Evolutionary conservation across 2,113 vertebrate genomes (phyloP).

Genomic region (Polypterus senegalus): DNA sequence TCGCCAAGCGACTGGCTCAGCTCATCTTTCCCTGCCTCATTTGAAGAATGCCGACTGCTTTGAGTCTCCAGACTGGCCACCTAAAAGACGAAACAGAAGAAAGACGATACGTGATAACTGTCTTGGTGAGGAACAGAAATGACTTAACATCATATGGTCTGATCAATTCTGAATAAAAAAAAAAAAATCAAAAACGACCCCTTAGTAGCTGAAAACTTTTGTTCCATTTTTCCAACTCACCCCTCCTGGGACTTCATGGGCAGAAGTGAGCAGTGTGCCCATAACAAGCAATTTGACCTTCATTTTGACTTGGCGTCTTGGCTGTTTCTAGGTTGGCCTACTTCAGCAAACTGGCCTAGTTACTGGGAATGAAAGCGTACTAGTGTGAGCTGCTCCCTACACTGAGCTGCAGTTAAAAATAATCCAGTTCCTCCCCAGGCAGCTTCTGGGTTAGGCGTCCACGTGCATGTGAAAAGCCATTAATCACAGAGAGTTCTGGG

Average conservation of each 20-base stretch:
- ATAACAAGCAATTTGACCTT: background rate
- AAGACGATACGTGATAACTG: too few species aligned
- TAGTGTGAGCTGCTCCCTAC: too few species aligned
- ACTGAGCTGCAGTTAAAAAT: too few species aligned
- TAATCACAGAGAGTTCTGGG: too few species aligned
- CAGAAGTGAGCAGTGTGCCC: too few species aligned
- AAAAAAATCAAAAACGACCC: slow-evolving; percentile 16
- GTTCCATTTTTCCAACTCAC: too few species aligned
- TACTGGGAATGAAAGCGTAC: too few species aligned
- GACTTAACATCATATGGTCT: slow-evolving; percentile 9
- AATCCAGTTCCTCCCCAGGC: too few species aligned
- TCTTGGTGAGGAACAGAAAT: background rate
- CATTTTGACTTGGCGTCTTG: background rate
- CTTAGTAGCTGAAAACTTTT: slow-evolving; percentile 10
- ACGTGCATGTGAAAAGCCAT: too few species aligned
- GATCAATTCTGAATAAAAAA: slow-evolving; percentile 9
- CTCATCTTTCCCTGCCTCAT: slow-evolving; percentile 63
- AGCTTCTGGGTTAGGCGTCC: too few species aligned
- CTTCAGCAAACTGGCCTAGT: background rate
- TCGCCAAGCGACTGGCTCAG: slow-evolving; percentile 68
- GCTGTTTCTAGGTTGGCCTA: background rate
- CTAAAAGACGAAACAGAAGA: slow-evolving; percentile 30
- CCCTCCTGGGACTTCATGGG: too few species aligned
- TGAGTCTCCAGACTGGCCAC: slow-evolving; percentile 78
- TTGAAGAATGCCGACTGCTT: slow-evolving; percentile 40